Evolutionary conservation across 2,888 invertebrate species (phyloP), one percentile per base, ranked within the genome.

Genomic region (Polydesmus complanatus): DNA sequence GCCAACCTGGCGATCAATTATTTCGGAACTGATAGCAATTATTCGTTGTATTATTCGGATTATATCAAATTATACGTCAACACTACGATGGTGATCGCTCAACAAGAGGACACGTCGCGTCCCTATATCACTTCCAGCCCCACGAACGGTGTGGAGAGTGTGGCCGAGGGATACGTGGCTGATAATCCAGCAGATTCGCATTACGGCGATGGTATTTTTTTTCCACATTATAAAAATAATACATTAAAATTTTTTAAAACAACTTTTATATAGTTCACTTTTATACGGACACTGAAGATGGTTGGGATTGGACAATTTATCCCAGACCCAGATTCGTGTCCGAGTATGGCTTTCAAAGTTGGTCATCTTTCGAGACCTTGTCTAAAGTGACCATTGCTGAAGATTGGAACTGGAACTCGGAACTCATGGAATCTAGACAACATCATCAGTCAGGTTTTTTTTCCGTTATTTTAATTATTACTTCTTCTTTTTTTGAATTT

Each of bases 331-430:
- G 97, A 68, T 96, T 97, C 74, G 83, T 86, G 2, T 95, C 97
- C 0, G 98, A 99, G 74, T 99, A 92, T 71, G 98, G 98, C 1
- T 86, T 88, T 66, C 96, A 97, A 74, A 88, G 94, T 0, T 77
- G 89, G 65, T 94, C 96, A 0, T 83, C 86, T 1, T 72, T 84
- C 21, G 76, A 78, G 49, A 83, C 90, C 0, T 78, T 89, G 74
- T 71, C 76, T 53, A 78, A 80, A 19, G 84, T 83, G 1, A 66
- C 70, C 23, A 64, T 61, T 2, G 59, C 67, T 19, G 65, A 68
- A 19, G 76, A 78, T 64, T 70, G 73, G 71, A 66, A 66, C 27
- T 72, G 71, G 66, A 68, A 68, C 58, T 83, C 85, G 58, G 71
- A 78, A 0, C 84, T 87, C 67, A 79, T 86, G 55, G 71, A 77